Evolutionary conservation across 2,888 invertebrate species (phyloP), one percentile per base, ranked within the genome.

Genomic region (Caenorhabditis angaria): DNA sequence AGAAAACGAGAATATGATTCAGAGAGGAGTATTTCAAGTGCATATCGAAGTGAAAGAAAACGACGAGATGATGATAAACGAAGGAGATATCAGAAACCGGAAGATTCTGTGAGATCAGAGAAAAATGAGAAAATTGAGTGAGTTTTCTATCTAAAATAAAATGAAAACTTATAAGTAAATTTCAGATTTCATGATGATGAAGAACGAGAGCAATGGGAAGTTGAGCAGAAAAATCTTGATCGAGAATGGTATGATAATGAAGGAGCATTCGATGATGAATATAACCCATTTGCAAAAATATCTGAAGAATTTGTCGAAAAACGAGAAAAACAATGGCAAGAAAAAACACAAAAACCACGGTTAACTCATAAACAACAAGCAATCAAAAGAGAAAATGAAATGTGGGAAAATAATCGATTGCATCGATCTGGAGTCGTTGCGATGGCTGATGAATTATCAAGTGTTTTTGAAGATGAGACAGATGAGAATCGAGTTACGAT

Each of bases 351-450:
- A 78, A 93, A 94, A 75, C 94, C 94, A 84, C 67, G 84, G 60
- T 92, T 99, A 88, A 95, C 96, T 0, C 97, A 97, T 0, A 94
- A 95, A 82, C 93, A 97, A 83, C 91, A 96, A 69, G 97, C 97
- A 90, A 96, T 96, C 83, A 95, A 97, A 89, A 74, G 90, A 89
- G 97, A 99, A 90, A 99, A 97, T 88, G 97, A 97, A 88, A 90
- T 95, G 81, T 99, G 99, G 99, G 99, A 99, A 89, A 91, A 95
- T 27, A 97, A 99, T 90, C 91, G 99, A 77, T 95, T 99, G 94
- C 91, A 97, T 28, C 94, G 96, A 6, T 90, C 90, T 69, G 78
- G 76, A 53, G 78, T 76, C 57, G 77, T 79, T 47, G 69, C 71
- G 24, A 58, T 76, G 69, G 62, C 74, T 20, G 74, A 74, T 41